phyloP scores from a whole-genome alignment of 2,797 vertebrate genomes.

The Mycteria americana region DNA sequence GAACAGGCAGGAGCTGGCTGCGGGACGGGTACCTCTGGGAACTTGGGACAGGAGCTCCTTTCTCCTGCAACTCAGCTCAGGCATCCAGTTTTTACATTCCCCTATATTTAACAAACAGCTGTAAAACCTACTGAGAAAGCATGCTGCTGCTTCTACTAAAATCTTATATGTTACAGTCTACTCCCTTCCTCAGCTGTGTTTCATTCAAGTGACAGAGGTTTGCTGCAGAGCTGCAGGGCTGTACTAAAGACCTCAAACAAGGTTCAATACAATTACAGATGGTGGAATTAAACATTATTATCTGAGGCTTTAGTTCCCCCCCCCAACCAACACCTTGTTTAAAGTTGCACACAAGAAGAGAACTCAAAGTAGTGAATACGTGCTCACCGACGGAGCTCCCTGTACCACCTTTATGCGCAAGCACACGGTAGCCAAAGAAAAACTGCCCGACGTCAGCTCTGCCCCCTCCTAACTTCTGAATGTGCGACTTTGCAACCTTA shows the following conservation, averaged over 20 bases:
- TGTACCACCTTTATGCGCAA: neutral
- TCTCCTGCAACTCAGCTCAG: neutral
- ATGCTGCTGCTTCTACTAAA: neutral
- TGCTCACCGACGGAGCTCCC: neutral
- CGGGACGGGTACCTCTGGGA: neutral
- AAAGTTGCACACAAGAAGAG: neutral
- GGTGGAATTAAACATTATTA: neutral
- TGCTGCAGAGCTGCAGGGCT: neutral
- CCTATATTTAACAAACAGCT: neutral
- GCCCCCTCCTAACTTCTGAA: neutral
- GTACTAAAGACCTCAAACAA: neutral
- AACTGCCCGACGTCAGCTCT: neutral
- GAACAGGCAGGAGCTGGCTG: neutral
- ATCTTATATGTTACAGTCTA: neutral
- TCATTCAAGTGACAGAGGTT: neutral
- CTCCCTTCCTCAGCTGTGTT: neutral
- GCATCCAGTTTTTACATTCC: neutral
- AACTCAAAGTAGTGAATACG: fast-evolving
- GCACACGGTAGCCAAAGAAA: neutral
- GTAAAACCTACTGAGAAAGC: neutral
- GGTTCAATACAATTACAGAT: fast-evolving
- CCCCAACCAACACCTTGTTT: fast-evolving
- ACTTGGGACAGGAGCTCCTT: neutral
- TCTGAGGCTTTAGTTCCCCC: neutral
- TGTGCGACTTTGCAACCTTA: slow-evolving; percentile 41